Conservation (phyloP, 37 sponge, comb jelly and placozoan genomes). For the Diacarnus erythraeanus region DNA sequence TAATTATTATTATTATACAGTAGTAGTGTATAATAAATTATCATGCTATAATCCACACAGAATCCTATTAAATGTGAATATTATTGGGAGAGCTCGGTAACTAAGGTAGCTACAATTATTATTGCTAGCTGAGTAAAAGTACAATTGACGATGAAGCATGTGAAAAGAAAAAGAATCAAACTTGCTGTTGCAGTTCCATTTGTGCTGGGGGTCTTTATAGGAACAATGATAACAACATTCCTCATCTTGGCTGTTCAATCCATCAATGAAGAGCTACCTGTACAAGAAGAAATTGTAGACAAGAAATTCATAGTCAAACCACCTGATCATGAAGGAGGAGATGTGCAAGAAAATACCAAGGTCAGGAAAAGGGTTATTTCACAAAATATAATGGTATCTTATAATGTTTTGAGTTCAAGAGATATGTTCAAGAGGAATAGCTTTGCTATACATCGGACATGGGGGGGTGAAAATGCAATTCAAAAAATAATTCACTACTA, state of each 20-base stretch:
- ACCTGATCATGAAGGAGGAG: neutral
- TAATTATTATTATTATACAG: too few relatives aligned
- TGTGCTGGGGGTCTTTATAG: conserved; percentile 32
- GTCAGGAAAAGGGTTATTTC: neutral
- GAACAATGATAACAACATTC: conserved; percentile 32
- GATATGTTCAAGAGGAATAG: neutral
- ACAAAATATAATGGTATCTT: conserved; percentile 4
- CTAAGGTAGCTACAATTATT: too few relatives aligned
- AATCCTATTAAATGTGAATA: too few relatives aligned
- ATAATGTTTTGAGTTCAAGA: conserved; percentile 14
- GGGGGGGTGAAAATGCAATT: neutral
- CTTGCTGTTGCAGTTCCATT: conserved; percentile 29
- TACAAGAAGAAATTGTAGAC: neutral
- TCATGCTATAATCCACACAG: too few relatives aligned
- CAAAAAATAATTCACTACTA: conserved; percentile 3
- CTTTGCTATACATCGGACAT: conserved; percentile 14
- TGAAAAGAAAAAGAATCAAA: neutral
- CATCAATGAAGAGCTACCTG: conserved; percentile 23
- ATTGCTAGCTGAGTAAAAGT: too few relatives aligned
- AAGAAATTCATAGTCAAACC: neutral
- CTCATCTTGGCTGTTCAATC: conserved; percentile 32
- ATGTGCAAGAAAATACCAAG: neutral
- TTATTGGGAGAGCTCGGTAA: too few relatives aligned
- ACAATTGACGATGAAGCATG: too few relatives aligned
- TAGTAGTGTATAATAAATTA: too few relatives aligned